A percentile compares a stretch with the other conserved stretches of the same genome.
Conservation (phyloP, 2,113 vertebrate genomes). For the Eulacestoma nigropectus region DNA sequence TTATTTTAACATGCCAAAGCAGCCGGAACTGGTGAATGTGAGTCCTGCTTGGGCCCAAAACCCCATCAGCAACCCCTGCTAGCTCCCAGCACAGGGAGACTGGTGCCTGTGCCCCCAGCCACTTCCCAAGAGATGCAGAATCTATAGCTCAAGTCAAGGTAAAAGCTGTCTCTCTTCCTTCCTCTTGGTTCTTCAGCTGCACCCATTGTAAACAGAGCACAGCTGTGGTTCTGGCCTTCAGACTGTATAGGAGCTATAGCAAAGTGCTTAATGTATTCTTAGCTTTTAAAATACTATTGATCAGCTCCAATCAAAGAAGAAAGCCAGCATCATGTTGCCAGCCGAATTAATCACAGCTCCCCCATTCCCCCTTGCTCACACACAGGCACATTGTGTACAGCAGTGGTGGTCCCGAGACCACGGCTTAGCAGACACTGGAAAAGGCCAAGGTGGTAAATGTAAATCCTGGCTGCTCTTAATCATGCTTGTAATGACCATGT, state of each 20-base stretch:
- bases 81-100: not conserved
- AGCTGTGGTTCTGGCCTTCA: conserved; percentile 25
- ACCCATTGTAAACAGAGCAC: not conserved
- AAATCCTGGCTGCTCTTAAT: conserved; percentile 61
- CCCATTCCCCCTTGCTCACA: not conserved
- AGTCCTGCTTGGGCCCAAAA: not conserved
- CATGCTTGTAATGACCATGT: not conserved
- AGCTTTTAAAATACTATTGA: conserved; percentile 55
- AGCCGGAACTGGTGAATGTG: not conserved
- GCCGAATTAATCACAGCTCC: conserved; percentile 33
- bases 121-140: not conserved
- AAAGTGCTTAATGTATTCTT: conserved; percentile 44
- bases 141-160: not conserved
- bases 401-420: not conserved
- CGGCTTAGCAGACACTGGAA: conserved; percentile 1
- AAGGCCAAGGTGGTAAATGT: conserved; percentile 51
- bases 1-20: not conserved
- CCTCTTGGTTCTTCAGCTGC: conserved; percentile 16
- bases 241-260: not conserved
- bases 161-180: not conserved
- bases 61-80: not conserved
- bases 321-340: conserved; percentile 35
- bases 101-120: not conserved
- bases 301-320: conserved; percentile 46
- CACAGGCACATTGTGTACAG: not conserved